Evolutionary conservation across 2,888 invertebrate species (phyloP), one percentile per base, ranked within the genome.

Genomic region (Drosophila tanythrix): DNA sequence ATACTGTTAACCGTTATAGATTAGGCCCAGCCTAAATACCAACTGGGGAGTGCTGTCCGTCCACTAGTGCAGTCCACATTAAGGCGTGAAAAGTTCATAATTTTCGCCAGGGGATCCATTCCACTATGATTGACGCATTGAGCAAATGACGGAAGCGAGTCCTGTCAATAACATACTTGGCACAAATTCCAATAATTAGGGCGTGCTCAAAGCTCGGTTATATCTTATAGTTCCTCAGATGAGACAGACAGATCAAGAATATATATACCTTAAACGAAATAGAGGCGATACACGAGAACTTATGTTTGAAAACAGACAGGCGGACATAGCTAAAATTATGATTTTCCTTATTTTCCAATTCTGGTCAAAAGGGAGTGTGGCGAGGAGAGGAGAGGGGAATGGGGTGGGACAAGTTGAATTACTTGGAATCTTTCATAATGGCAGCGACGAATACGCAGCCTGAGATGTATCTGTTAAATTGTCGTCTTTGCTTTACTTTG

Each of bases 61-160:
- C 63, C 70, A 35, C 6, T 8, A n/a, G 11, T 40, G 3, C n/a
- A n/a, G 4, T 15, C 25, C 25, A 15, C 46, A 74, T 82, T 76
- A 74, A 77, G 73, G 84, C 74, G 89, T 76, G 87, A 87, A 85
- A 68, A 77, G 66, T 77, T 81, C 71, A 79, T 66, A 48, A 69
- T 63, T 75, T 60, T 27, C 48, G 43, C 46, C 57, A 70, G 62
- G 43, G 74, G 50, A 52, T 51, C 27, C 50, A 36, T 64, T 53
- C 35, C 50, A 29, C 46, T 63, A 58, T 58, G 64, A 75, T 67
- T 67, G 75, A 66, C 60, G 31, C 31, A 55, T 33, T 55, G 56
- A 60, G 2, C 10, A 48, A 70, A 31, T 51, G 53, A 48, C 35
- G 36, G 29, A 27, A 8, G 48, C 38, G 48, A 33, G 33, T 60